Evolutionary conservation across 2,797 vertebrate genomes (phyloP).

Genomic region (Rallus crepitans): DNA sequence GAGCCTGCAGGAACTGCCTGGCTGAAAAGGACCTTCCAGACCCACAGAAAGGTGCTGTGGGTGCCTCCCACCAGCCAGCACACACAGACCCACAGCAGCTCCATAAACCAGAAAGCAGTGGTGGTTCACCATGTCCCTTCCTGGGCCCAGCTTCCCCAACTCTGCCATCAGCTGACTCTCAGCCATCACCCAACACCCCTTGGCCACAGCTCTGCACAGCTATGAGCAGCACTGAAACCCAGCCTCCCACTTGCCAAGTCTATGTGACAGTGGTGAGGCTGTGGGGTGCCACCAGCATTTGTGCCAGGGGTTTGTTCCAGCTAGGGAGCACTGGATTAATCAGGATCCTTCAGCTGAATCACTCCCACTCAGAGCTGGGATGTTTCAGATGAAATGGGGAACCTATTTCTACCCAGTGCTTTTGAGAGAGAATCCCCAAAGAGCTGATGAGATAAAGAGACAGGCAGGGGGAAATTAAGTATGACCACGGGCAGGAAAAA

Average conservation of each 20-base stretch:
- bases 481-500: not conserved
- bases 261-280: not conserved
- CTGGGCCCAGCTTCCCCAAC: not conserved
- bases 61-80: not conserved
- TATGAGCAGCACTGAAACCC: not conserved
- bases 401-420: not conserved
- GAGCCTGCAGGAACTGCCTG: not conserved
- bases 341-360: not conserved
- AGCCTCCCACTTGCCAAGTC: not conserved
- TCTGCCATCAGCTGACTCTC: not conserved
- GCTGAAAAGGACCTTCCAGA: not conserved
- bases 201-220: fast-evolving
- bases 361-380: not conserved
- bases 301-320: not conserved
- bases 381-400: not conserved
- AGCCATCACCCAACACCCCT: not conserved
- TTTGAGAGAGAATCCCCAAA: not conserved
- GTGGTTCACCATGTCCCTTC: not conserved
- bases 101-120: not conserved
- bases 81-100: not conserved
- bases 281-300: not conserved
- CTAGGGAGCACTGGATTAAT: not conserved
- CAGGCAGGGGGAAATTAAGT: not conserved
- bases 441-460: not conserved
- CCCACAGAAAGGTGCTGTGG: not conserved